Conservation (phyloP, 2,888 invertebrate species). For the Ophion ellenae region DNA sequence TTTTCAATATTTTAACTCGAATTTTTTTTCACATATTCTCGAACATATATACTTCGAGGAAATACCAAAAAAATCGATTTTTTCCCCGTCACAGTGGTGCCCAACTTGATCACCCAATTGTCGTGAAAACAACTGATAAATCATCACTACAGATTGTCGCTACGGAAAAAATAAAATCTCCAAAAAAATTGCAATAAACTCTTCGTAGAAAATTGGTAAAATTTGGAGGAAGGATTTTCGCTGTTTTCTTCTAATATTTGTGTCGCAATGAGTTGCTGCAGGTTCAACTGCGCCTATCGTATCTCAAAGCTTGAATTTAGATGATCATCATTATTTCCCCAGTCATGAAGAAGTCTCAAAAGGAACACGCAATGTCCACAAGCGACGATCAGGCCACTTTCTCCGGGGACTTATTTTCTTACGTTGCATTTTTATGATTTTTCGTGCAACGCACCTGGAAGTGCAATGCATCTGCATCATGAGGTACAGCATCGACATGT, state of each 20-base stretch:
- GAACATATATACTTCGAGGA: too few species aligned
- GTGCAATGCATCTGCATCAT: background rate
- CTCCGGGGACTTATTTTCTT: background rate
- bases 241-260: background rate
- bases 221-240: background rate
- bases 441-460: background rate
- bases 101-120: background rate
- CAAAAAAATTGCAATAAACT: background rate
- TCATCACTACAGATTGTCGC: background rate
- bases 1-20: too few species aligned
- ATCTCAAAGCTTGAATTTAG: background rate
- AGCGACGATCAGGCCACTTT: background rate
- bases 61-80: too few species aligned
- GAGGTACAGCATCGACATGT: background rate
- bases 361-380: background rate
- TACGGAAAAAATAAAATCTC: background rate
- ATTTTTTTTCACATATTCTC: too few species aligned
- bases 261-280: background rate
- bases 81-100: background rate
- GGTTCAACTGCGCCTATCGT: background rate
- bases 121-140: slow-evolving; percentile 23
- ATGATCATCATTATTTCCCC: background rate
- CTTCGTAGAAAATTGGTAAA: background rate
- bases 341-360: background rate
- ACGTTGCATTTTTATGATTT: background rate